These are phyloP conservation scores for Caenorhabditis zanzibari DNA, from an alignment of 2,888 invertebrate species.

Conservation along the genomic window DNA sequence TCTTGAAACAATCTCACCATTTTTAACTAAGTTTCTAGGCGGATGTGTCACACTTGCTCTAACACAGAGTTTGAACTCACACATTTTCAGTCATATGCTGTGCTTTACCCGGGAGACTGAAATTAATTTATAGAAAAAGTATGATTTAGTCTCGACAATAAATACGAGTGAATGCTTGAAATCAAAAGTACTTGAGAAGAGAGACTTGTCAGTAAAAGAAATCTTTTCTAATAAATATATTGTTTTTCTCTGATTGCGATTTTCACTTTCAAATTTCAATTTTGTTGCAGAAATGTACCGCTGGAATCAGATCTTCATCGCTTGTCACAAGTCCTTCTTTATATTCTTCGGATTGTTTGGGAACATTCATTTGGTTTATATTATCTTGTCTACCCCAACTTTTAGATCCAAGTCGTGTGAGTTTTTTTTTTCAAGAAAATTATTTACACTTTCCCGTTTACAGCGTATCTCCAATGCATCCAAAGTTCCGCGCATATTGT, in stretches of 20 bases:
- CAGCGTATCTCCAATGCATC: conserved; percentile 42
- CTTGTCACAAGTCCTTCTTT: conserved; percentile 41
- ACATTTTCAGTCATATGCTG: background rate
- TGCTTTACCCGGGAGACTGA: background rate
- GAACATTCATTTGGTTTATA: conserved; percentile 52
- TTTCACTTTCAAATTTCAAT: too few relatives aligned
- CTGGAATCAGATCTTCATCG: conserved; percentile 43
- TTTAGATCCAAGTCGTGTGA: conserved; percentile 53
- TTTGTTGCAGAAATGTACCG: conserved; percentile 21
- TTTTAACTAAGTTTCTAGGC: background rate
- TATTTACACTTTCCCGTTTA: background rate
- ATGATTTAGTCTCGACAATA: background rate
- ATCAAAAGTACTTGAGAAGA: background rate
- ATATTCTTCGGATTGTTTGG: conserved; percentile 54
- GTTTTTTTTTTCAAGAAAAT: conserved; percentile 2
- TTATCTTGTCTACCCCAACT: conserved; percentile 35
- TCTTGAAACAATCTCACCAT: too few relatives aligned
- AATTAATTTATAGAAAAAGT: background rate
- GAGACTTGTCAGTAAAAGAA: background rate
- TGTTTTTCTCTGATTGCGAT: background rate
- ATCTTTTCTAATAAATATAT: background rate
- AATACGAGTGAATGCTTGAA: background rate
- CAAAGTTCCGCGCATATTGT: conserved; percentile 39
- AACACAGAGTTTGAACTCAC: background rate
- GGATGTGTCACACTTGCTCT: background rate